Conservation (phyloP, 1,140 invertebrate species). For the Chrysomallon squamiferum region DNA sequence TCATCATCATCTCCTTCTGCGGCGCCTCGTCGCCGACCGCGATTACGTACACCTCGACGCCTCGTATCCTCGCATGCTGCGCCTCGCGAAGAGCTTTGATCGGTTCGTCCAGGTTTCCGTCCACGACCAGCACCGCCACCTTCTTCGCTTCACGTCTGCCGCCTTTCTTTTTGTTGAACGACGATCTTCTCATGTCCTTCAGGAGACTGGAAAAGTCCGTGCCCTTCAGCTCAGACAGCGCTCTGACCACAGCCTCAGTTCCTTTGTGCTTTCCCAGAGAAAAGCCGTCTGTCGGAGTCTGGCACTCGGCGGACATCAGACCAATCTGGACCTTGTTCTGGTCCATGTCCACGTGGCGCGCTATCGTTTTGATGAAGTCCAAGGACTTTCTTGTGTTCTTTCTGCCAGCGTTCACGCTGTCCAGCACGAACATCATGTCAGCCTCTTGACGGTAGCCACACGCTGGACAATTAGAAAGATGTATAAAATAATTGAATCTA, state of each 20-base stretch:
- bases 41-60: conserved; percentile 47
- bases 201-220: conserved; percentile 38
- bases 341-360: conserved; percentile 36
- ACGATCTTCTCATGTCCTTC: conserved; percentile 28
- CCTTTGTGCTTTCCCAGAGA: conserved; percentile 21
- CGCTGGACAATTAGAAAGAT: conserved; percentile 25
- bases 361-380: conserved; percentile 40
- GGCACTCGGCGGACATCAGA: conserved; percentile 35
- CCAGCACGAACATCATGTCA: conserved; percentile 52
- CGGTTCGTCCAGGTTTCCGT: conserved; percentile 39
- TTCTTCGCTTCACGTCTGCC: conserved; percentile 44
- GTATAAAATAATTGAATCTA: too few relatives aligned
- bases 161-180: conserved; percentile 29
- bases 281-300: conserved; percentile 23
- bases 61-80: conserved; percentile 33
- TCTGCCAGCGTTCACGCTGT: conserved; percentile 46
- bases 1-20: conserved; percentile 37
- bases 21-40: conserved; percentile 35
- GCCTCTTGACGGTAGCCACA: conserved; percentile 48
- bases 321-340: conserved; percentile 45
- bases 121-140: conserved; percentile 43
- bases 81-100: conserved; percentile 52
- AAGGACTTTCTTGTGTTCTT: conserved; percentile 40
- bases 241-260: conserved; percentile 18
- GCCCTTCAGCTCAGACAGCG: conserved; percentile 18